These are phyloP conservation scores for Bradypodion ventrale DNA, from an alignment of 2,797 vertebrate genomes.

Conservation along the genomic window DNA sequence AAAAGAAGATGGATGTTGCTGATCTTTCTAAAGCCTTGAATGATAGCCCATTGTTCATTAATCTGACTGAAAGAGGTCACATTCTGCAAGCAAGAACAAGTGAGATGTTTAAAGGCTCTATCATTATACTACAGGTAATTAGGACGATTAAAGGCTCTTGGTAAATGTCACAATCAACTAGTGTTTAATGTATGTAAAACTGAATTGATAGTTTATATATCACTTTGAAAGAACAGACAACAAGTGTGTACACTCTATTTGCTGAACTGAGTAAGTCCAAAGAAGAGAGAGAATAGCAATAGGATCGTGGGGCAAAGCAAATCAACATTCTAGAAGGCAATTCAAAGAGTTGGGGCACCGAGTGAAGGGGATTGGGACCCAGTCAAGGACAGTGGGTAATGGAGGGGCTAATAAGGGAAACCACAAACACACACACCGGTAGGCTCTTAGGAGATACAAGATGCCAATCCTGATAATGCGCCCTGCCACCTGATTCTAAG, in stretches of 20 bases:
- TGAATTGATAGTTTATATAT: neutral
- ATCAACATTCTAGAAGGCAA: too few species aligned
- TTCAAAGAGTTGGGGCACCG: too few species aligned
- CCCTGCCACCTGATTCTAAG: too few species aligned
- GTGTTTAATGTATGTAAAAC: neutral
- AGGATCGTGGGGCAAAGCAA: neutral
- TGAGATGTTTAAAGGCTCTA: conserved; percentile 56
- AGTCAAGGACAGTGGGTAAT: too few species aligned
- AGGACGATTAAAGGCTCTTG: conserved; percentile 53
- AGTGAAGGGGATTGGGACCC: too few species aligned
- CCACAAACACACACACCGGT: too few species aligned
- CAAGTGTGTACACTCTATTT: neutral
- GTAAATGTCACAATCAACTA: neutral
- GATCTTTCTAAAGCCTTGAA: conserved; percentile 26
- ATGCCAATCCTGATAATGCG: too few species aligned
- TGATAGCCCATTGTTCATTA: conserved; percentile 35
- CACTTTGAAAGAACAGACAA: neutral
- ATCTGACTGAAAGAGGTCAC: conserved; percentile 41
- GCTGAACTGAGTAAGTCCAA: neutral
- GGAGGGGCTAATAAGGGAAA: too few species aligned
- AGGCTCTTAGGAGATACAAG: too few species aligned
- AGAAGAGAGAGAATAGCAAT: too few species aligned
- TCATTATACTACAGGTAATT: conserved; percentile 37
- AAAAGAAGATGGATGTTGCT: conserved; percentile 29
- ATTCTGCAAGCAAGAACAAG: conserved; percentile 44